These are phyloP conservation scores for Ploceus nigricollis DNA, from an alignment of 2,113 vertebrate species.

Conservation along the genomic window DNA sequence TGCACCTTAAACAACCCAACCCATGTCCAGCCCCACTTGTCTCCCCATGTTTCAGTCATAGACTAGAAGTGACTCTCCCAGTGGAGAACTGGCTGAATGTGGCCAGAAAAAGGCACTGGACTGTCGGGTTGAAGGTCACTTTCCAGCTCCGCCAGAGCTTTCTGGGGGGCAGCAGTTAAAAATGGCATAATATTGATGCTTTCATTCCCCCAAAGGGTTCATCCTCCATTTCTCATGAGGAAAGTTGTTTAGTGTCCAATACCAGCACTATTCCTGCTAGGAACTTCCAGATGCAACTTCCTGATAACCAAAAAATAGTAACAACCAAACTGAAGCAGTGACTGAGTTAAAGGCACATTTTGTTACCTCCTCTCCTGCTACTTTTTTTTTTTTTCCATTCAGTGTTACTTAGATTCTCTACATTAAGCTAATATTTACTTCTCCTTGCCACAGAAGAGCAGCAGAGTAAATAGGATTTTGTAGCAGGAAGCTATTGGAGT, in stretches of 20 bases:
- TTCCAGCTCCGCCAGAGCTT: not conserved
- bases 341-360: not conserved
- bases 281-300: not conserved
- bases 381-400: not conserved
- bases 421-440: slow-evolving; percentile 66
- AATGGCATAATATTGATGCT: not conserved
- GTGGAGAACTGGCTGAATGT: not conserved
- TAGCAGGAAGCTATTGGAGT: slow-evolving; percentile 36
- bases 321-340: not conserved
- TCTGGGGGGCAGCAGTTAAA: not conserved
- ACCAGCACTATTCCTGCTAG: not conserved
- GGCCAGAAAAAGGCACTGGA: not conserved
- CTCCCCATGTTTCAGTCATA: not conserved
- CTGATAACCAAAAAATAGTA: not conserved
- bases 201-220: not conserved
- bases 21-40: not conserved
- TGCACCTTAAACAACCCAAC: not conserved
- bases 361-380: not conserved
- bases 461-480: slow-evolving; percentile 55
- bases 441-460: slow-evolving; percentile 49
- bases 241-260: not conserved
- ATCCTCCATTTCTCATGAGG: not conserved
- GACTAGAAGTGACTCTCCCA: not conserved
- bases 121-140: not conserved
- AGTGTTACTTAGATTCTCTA: slow-evolving; percentile 45